These are phyloP conservation scores for Malthinus flaveolus DNA, from an alignment of 2,888 invertebrate species.

Conservation along the genomic window DNA sequence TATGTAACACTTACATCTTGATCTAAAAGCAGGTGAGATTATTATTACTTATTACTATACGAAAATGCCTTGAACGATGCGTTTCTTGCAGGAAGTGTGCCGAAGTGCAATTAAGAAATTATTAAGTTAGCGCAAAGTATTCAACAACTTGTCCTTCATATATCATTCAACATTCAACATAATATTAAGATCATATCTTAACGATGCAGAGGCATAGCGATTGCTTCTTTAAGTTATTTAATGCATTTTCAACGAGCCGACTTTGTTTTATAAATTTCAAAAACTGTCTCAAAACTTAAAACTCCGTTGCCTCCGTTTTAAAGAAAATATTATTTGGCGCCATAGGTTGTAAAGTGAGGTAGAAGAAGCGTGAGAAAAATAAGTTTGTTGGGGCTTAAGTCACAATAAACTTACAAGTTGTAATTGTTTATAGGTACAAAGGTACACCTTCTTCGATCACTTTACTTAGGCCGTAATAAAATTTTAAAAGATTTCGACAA, in stretches of 20 bases:
- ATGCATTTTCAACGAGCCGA: too few relatives aligned
- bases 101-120: constrained; percentile 28
- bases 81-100: constrained; percentile 22
- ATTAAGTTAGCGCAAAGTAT: constrained; percentile 23
- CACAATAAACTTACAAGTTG: not conserved
- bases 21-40: not conserved
- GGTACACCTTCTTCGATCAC: constrained; percentile 8
- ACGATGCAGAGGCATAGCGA: constrained; percentile 5
- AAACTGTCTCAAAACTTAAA: not conserved
- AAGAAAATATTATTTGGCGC: constrained; percentile 7
- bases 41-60: not conserved
- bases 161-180: constrained; percentile 25
- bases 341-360: constrained; percentile 11
- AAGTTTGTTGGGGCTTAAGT: not conserved
- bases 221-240: constrained; percentile 1
- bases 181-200: constrained; percentile 27
- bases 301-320: not conserved
- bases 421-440: not conserved
- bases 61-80: constrained; percentile 2
- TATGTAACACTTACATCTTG: constrained; percentile 1
- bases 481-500: constrained; percentile 22
- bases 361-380: constrained; percentile 7
- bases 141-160: constrained; percentile 25
- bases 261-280: constrained; percentile 5
- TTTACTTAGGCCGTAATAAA: constrained; percentile 7